These are phyloP conservation scores for Himantopus leucocephalus DNA, from an alignment of 2,113 vertebrate species.

Conservation along the genomic window DNA sequence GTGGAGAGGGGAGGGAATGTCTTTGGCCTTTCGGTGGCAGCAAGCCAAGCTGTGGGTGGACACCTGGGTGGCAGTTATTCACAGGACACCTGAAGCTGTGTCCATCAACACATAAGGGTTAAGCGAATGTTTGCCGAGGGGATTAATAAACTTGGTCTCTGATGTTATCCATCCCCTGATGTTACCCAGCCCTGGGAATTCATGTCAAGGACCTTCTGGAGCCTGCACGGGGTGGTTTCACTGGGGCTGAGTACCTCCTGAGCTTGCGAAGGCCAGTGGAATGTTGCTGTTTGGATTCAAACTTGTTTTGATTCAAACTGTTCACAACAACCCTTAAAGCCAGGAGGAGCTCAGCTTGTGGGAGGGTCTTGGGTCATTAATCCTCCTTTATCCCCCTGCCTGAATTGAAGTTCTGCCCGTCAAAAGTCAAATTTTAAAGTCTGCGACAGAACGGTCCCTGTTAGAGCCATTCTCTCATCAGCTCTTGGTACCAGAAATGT, in stretches of 20 bases:
- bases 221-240: background rate
- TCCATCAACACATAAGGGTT: background rate
- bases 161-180: background rate
- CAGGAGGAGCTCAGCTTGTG: background rate
- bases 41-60: fast-evolving
- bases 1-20: background rate
- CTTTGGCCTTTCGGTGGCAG: background rate
- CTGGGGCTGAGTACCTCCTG: background rate
- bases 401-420: background rate
- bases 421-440: background rate
- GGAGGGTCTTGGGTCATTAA: background rate
- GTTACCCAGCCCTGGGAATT: background rate
- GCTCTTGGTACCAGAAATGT: background rate
- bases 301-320: background rate
- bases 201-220: background rate
- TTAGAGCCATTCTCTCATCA: background rate
- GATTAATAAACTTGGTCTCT: background rate
- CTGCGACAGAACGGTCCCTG: background rate
- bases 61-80: background rate
- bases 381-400: background rate
- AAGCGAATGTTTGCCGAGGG: background rate
- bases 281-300: background rate
- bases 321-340: background rate
- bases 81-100: fast-evolving
- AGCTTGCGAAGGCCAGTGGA: background rate